Evolutionary conservation across 2,888 invertebrate species (phyloP).

Genomic region (Hypomecis atomaria): DNA sequence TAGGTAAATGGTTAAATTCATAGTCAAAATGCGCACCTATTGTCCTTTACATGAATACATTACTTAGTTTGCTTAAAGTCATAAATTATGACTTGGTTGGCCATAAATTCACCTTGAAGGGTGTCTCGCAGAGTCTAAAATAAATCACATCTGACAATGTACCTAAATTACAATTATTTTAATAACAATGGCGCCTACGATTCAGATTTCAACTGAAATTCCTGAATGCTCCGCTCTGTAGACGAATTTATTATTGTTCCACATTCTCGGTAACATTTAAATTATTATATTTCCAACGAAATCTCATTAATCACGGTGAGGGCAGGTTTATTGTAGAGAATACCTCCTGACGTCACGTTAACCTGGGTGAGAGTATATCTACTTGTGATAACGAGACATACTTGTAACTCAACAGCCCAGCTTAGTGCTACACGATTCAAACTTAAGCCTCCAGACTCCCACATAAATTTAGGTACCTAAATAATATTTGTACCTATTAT

Average conservation of each 20-base stretch:
- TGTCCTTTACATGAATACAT: not conserved
- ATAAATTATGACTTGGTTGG: slow-evolving; percentile 12
- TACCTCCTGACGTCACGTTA: slow-evolving; percentile 7
- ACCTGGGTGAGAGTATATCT: slow-evolving; percentile 1
- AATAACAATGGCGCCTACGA: slow-evolving; percentile 18
- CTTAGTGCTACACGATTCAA: too few species aligned
- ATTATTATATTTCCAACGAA: slow-evolving; percentile 27
- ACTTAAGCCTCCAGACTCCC: too few species aligned
- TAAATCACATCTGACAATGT: slow-evolving; percentile 26
- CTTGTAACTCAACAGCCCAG: not conserved
- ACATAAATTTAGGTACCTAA: too few species aligned
- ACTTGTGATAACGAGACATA: slow-evolving; percentile 10
- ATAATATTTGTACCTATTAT: too few species aligned
- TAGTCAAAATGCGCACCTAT: not conserved
- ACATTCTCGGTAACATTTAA: slow-evolving; percentile 10
- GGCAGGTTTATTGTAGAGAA: slow-evolving; percentile 38
- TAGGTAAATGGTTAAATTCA: not conserved
- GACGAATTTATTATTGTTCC: slow-evolving; percentile 23
- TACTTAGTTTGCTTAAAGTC: slow-evolving; percentile 2
- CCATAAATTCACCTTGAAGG: slow-evolving; percentile 14
- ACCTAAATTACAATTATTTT: slow-evolving; percentile 24
- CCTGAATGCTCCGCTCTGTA: slow-evolving; percentile 7
- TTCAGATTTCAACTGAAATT: slow-evolving; percentile 24
- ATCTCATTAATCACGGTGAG: slow-evolving; percentile 37
- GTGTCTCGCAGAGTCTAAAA: slow-evolving; percentile 11